phyloP scores from a whole-genome alignment of 2,113 vertebrate species.

The Pantherophis guttatus region DNA sequence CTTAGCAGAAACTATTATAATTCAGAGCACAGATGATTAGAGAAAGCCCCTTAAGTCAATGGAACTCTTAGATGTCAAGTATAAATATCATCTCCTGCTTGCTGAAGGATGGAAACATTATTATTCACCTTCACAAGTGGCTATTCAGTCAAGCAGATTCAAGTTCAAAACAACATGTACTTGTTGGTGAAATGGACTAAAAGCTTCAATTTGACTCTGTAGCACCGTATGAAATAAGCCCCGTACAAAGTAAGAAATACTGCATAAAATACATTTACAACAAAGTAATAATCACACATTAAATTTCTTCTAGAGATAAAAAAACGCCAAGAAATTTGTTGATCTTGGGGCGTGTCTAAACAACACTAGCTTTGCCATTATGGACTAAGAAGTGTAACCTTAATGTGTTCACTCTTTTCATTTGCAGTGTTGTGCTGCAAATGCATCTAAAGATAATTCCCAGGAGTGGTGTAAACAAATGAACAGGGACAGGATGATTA shows the following conservation, averaged over 20 bases:
- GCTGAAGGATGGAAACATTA: background rate
- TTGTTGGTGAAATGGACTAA: constrained; percentile 62
- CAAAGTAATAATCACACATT: constrained; percentile 30
- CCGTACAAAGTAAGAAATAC: background rate
- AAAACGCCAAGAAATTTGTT: background rate
- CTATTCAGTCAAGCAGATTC: background rate
- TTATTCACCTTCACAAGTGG: background rate
- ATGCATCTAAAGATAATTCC: background rate
- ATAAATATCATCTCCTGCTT: background rate
- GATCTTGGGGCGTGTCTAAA: background rate
- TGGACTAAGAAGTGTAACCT: background rate
- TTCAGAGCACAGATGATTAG: constrained; percentile 39
- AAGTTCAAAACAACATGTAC: constrained; percentile 59
- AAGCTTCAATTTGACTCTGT: constrained; percentile 45
- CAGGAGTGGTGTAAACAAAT: background rate
- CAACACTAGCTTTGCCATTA: background rate
- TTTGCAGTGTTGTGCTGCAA: background rate
- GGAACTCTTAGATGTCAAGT: background rate
- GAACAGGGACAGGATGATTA: background rate
- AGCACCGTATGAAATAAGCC: constrained; percentile 35
- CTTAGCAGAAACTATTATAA: constrained; percentile 41
- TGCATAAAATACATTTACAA: constrained; percentile 33
- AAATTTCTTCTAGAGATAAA: background rate
- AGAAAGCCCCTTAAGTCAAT: constrained; percentile 49
- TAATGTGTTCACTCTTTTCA: background rate